Base-by-base conservation (phyloP, 2,888 invertebrate genomes). In the Mactromeris polynyma region DNA sequence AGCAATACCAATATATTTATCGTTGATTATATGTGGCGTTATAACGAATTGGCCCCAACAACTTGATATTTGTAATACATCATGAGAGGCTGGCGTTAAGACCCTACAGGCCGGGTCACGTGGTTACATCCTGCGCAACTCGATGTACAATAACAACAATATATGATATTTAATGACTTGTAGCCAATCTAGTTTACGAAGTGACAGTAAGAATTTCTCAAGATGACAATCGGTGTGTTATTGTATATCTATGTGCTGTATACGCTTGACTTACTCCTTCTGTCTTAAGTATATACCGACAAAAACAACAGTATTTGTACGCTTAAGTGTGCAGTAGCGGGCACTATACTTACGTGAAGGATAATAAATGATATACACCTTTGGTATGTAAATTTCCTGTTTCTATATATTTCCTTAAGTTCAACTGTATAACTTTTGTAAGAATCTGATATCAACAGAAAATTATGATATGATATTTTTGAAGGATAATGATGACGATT, bases 231-330 rank as follows among this genome's bases (percentile, higher is more conserved):
- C 31, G 33, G 33, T 19, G 33, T 73, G 73, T 73, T 26, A 73
- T 31, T 73, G n/a, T 73, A 73, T 73, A 36, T 73, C 9, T 73
- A 36, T 73, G 19, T 26, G 17, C 33, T 14, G 17, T 73, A 33
- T 73, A 36, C 73, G 73, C 73, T 73, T 33, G 26, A 73, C 33
- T 26, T 64, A n/a, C 26, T 64, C 26, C 26, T 2, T 9, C 19
- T 64, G 58, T 64, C 58, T 64, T 64, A 64, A 9, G 7, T 64
- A 26, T 64, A 64, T 26, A 64, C 26, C 58, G 58, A 26, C 58
- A 64, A 64, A 64, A 64, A 64, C 58, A 64, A 64, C 58, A 64
- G 58, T 64, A 64, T 11, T n/a, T 26, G n/a, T 64, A 64, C 11
- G 58, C 26, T 64, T 64, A 64, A 26, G n/a, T 26, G 26, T 64